A percentile compares a stretch with the other conserved stretches of the same genome.
Conservation (phyloP, 1,140 invertebrate species). For the Formica exsecta region DNA sequence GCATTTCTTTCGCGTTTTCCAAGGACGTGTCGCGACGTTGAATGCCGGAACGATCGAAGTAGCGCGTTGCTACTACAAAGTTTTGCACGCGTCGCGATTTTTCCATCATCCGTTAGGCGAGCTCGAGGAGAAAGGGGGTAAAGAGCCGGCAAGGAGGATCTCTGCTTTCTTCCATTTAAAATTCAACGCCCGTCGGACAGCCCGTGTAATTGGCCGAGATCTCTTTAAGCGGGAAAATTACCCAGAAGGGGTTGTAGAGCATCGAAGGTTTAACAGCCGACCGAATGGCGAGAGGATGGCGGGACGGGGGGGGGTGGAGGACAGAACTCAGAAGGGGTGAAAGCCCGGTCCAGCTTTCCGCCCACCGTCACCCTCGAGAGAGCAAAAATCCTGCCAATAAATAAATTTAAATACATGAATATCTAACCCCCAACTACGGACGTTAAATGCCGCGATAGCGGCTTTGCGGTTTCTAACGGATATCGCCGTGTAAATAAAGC, state of each 20-base stretch:
- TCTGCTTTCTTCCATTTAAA: constrained; percentile 81
- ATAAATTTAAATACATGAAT: constrained; percentile 87
- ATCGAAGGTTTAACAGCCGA: constrained; percentile 75
- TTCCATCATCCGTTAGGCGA: background rate
- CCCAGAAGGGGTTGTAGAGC: constrained; percentile 83
- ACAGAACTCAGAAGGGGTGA: constrained; percentile 12
- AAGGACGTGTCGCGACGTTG: constrained; percentile 14
- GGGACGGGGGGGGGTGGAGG: constrained; percentile 6
- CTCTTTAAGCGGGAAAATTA: constrained; percentile 86
- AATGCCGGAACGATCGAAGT: constrained; percentile 46
- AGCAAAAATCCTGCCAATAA: constrained; percentile 85
- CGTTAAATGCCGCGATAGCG: constrained; percentile 63
- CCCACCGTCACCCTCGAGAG: constrained; percentile 67
- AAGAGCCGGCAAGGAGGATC: constrained; percentile 69
- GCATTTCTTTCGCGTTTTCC: constrained; percentile 9
- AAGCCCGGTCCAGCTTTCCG: constrained; percentile 45
- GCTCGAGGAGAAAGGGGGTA: background rate
- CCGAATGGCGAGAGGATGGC: constrained; percentile 37
- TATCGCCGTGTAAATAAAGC: constrained; percentile 56
- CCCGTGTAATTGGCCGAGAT: constrained; percentile 85
- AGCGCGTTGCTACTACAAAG: constrained; percentile 1
- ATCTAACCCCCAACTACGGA: constrained; percentile 75
- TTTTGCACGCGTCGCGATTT: constrained; percentile 20
- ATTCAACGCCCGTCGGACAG: constrained; percentile 83
- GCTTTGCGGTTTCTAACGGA: constrained; percentile 63